These are phyloP conservation scores for Thermophis baileyi DNA, from an alignment of 2,113 vertebrate species.

Conservation along the genomic window DNA sequence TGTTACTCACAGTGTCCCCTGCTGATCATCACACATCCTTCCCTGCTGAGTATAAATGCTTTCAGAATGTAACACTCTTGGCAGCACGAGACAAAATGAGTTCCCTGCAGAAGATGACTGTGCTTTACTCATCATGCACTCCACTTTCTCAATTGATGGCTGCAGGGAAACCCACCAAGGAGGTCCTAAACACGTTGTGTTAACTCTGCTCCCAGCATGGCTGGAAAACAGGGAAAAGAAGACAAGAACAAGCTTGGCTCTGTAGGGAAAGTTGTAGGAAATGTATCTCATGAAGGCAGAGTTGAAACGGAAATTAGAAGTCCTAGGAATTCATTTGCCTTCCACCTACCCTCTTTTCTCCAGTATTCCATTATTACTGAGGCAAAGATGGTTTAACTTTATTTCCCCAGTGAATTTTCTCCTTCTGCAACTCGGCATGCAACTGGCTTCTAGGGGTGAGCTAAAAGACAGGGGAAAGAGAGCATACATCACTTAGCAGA, in stretches of 20 bases:
- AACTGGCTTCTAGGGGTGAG: neutral
- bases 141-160: conserved; percentile 1
- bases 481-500: neutral
- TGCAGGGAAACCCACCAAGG: neutral
- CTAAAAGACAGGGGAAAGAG: neutral
- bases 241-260: neutral
- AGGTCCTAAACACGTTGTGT: neutral
- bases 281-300: neutral
- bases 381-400: neutral
- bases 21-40: conserved; percentile 28
- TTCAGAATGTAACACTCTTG: conserved; percentile 17
- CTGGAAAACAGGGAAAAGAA: neutral
- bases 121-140: conserved; percentile 2
- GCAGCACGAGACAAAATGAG: conserved; percentile 2
- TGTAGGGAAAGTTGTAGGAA: too few species aligned
- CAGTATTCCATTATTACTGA: neutral
- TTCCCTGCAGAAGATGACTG: neutral
- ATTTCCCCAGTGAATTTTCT: neutral
- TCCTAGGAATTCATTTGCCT: neutral
- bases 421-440: neutral
- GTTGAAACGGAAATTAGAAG: neutral
- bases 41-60: conserved; percentile 27
- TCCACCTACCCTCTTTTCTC: neutral
- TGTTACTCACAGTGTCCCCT: conserved; percentile 9
- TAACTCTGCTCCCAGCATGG: neutral